These are phyloP conservation scores for Drosophila insularis DNA, from an alignment of 1,140 invertebrate genomes.

Conservation along the genomic window DNA sequence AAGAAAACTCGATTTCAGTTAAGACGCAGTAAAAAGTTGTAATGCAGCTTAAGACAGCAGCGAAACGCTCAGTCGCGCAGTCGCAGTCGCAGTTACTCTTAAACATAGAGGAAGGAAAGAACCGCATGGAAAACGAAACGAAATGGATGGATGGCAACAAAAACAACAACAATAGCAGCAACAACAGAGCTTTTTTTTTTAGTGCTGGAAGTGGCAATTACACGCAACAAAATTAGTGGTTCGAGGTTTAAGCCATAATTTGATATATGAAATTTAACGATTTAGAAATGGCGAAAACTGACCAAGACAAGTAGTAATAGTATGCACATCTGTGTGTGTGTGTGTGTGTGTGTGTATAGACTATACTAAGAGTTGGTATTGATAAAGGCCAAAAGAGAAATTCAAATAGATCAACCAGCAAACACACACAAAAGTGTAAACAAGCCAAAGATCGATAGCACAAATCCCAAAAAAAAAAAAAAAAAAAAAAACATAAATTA, in stretches of 20 bases:
- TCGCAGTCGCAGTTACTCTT: conserved; percentile 55
- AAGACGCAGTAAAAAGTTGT: conserved; percentile 81
- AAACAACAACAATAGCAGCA: conserved; percentile 43
- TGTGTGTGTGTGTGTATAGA: conserved; percentile 1
- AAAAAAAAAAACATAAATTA: background rate
- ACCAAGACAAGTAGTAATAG: conserved; percentile 29
- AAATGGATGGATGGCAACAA: conserved; percentile 36
- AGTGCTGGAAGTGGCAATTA: conserved; percentile 75
- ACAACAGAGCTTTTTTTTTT: conserved; percentile 55
- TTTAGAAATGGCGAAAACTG: conserved; percentile 43
- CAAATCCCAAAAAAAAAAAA: background rate
- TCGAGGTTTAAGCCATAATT: conserved; percentile 55
- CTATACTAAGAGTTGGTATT: background rate
- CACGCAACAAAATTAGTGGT: conserved; percentile 74
- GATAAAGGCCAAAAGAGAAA: conserved; percentile 61
- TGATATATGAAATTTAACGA: conserved; percentile 60
- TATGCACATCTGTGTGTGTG: conserved; percentile 4
- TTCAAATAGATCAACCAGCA: conserved; percentile 38
- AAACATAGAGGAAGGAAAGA: conserved; percentile 79
- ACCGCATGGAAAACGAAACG: conserved; percentile 65
- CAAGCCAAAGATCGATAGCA: conserved; percentile 42
- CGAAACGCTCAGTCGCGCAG: conserved; percentile 12
- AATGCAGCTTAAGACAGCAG: conserved; percentile 78
- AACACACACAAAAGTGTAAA: conserved; percentile 16
- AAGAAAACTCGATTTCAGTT: conserved; percentile 80